Evolutionary conservation across 2,797 vertebrate species (phyloP), one percentile per base, ranked within the genome.

Genomic region (Oreochromis mossambicus): DNA sequence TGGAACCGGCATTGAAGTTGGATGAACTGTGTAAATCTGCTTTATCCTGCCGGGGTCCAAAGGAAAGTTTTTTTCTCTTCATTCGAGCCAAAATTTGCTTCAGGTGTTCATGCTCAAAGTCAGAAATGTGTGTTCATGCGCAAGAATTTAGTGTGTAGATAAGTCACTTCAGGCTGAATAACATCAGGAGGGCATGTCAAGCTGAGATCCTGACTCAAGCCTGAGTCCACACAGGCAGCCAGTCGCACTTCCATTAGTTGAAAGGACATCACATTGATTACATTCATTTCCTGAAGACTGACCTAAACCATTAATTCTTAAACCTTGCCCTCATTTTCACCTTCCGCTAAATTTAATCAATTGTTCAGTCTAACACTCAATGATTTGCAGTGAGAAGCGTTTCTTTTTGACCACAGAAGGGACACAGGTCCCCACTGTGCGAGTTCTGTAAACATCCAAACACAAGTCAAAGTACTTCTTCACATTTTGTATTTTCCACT

Each of bases 11-110:
- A 36, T 85, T 90, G 56, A 87, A 83, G 86, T 78, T 75, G 68
- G 81, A 85, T 92, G 78, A 83, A 85, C 56, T 81, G 34, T 70
- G 85, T 26, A 78, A 78, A 61, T 88, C 24, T 1, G 80, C 75
- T 79, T 89, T 54, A 86, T 83, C 68, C 77, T 29, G 66, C 85
- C 6, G 55, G 82, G 80, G 84, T 87, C 83, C 83, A 82, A 83
- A 91, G 91, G 86, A 81, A 92, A 82, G 88, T 88, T 77, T 36
- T 81, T 63, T 61, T 66, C 4, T 51, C 83, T 87, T 87, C 43
- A 21, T 52, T 77, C 86, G 48, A 91, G 51, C 52, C 52, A 63
- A 84, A 84, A 66, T 81, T 73, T 70, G 21, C 21, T 38, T 43
- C 8, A 6, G 68, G 66, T 77, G 81, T 19, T 79, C 56, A 79